A percentile compares a stretch with the other conserved stretches of the same genome.
phyloP scores from a whole-genome alignment of 2,888 invertebrate genomes.

The Sycophila texana region DNA sequence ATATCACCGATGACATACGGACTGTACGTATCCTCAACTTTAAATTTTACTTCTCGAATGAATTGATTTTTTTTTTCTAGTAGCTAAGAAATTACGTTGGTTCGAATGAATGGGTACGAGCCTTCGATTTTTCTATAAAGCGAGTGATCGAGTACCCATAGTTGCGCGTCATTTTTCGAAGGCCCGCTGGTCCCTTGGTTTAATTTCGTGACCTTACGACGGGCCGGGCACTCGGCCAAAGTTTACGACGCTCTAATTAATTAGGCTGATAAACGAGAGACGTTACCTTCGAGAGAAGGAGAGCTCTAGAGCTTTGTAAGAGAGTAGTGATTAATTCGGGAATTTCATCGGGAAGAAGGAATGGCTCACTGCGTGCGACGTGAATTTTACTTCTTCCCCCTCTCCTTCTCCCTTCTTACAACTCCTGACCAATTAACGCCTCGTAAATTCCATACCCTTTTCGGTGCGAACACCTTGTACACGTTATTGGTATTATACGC shows the following conservation, averaged over 20 bases:
- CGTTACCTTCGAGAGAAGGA: slow-evolving; percentile 47
- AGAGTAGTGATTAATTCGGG: slow-evolving; percentile 51
- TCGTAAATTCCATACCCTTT: slow-evolving; percentile 44
- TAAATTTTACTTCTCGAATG: too few species aligned
- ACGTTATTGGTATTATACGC: too few species aligned
- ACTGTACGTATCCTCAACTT: too few species aligned
- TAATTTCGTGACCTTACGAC: slow-evolving; percentile 33
- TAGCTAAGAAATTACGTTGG: too few species aligned
- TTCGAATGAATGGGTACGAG: too few species aligned
- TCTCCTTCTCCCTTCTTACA: slow-evolving; percentile 6
- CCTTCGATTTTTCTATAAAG: too few species aligned
- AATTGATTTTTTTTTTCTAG: too few species aligned
- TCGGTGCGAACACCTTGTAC: background rate
- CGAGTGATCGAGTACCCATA: too few species aligned
- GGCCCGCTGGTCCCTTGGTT: slow-evolving; percentile 9
- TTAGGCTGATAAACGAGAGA: slow-evolving; percentile 67
- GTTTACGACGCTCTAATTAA: slow-evolving; percentile 68
- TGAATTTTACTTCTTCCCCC: slow-evolving; percentile 24
- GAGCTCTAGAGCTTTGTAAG: slow-evolving; percentile 11
- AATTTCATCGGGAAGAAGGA: slow-evolving; percentile 55
- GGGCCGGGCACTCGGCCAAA: slow-evolving; percentile 60
- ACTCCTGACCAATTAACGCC: slow-evolving; percentile 6
- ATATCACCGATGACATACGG: too few species aligned
- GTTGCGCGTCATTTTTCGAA: too few species aligned
- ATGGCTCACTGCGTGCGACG: slow-evolving; percentile 27